Conservation (phyloP, 2,797 vertebrate genomes). For the Eulemur rubriventer region DNA sequence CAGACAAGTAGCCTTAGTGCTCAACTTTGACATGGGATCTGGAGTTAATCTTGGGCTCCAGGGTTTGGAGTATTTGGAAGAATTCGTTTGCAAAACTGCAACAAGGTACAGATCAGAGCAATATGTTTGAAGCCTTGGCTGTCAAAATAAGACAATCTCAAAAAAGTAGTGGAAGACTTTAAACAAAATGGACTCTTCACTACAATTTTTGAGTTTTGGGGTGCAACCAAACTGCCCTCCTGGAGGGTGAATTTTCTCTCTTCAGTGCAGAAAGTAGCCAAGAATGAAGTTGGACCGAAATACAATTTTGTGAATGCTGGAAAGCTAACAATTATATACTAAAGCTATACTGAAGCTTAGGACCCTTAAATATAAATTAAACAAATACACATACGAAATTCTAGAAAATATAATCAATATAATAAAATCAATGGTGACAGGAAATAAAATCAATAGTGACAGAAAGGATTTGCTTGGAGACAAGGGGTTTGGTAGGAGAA, state of each 20-base stretch:
- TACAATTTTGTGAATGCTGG: background rate
- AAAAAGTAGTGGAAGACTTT: constrained; percentile 88
- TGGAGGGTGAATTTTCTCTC: background rate
- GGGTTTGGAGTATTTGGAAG: constrained; percentile 88
- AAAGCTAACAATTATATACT: background rate
- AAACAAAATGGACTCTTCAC: constrained; percentile 86
- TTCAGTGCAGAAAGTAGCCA: background rate
- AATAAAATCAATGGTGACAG: background rate
- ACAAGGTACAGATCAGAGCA: constrained; percentile 87
- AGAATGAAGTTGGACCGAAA: background rate
- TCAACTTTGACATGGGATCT: constrained; percentile 90
- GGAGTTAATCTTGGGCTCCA: constrained; percentile 89
- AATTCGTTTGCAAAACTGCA: constrained; percentile 88
- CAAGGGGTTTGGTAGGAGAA: background rate
- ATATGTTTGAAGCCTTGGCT: constrained; percentile 87
- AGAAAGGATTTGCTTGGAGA: background rate
- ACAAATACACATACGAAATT: background rate
- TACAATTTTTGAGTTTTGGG: constrained; percentile 85
- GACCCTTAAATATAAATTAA: background rate
- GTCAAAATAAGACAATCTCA: constrained; percentile 88
- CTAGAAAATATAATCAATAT: background rate
- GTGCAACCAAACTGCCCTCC: background rate
- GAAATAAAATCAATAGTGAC: background rate
- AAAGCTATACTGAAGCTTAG: background rate
- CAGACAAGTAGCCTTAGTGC: constrained; percentile 87